Evolutionary conservation across 2,888 invertebrate species (phyloP).

Genomic region (Tenthredo distinguenda): DNA sequence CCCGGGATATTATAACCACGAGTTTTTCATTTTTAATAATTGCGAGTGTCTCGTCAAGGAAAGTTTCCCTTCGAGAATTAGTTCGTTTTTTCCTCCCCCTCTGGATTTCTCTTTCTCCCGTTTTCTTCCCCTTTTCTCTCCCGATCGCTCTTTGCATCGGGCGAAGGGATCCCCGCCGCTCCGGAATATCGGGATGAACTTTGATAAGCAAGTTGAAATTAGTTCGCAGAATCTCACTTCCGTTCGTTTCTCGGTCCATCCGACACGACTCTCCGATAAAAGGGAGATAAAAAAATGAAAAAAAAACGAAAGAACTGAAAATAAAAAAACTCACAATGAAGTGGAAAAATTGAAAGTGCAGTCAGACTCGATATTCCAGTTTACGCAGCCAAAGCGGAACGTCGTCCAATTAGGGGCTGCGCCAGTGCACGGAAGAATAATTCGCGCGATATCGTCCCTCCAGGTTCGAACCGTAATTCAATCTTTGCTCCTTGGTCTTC

Average conservation of each 20-base stretch:
- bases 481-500: constrained; percentile 28
- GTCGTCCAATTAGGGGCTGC: constrained; percentile 35
- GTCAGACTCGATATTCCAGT: constrained; percentile 20
- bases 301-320: background rate
- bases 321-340: background rate
- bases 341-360: constrained; percentile 11
- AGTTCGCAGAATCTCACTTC: constrained; percentile 29
- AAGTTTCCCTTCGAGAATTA: constrained; percentile 19
- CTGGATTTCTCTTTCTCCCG: background rate
- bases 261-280: background rate
- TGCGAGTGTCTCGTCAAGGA: constrained; percentile 2
- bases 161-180: background rate
- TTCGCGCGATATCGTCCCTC: constrained; percentile 26
- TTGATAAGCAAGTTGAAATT: constrained; percentile 32
- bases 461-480: constrained; percentile 21
- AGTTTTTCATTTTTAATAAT: constrained; percentile 27
- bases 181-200: constrained; percentile 23
- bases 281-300: background rate
- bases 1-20: background rate
- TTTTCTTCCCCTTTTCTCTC: background rate
- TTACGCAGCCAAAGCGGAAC: constrained; percentile 12
- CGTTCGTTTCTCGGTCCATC: constrained; percentile 3
- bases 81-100: background rate
- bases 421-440: constrained; percentile 29
- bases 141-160: background rate